phyloP scores from a whole-genome alignment of 2,797 vertebrate genomes.

The Esox masquinongy region DNA sequence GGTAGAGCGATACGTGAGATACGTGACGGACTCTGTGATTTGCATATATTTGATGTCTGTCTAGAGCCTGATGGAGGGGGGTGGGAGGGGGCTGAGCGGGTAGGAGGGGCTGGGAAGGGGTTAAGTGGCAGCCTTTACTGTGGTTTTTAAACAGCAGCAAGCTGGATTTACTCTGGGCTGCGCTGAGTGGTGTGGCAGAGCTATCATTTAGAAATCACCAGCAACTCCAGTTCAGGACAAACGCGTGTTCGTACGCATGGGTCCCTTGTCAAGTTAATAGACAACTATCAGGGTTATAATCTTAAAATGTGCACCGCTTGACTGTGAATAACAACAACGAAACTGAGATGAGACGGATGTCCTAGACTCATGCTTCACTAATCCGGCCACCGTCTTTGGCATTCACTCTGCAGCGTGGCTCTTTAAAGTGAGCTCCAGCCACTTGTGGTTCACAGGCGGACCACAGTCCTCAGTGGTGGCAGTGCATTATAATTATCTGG shows the following conservation, averaged over 20 bases:
- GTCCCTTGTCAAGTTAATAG: constrained; percentile 3
- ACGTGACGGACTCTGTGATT: constrained; percentile 58
- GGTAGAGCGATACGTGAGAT: constrained; percentile 24
- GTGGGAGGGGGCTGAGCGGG: constrained; percentile 54
- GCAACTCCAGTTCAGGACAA: constrained; percentile 41
- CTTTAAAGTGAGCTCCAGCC: not conserved
- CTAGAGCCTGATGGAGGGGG: constrained; percentile 56
- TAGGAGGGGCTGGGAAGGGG: constrained; percentile 35
- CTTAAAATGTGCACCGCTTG: constrained; percentile 3
- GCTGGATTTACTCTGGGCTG: constrained; percentile 70
- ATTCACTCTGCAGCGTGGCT: not conserved
- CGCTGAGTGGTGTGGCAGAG: constrained; percentile 57
- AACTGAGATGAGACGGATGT: not conserved
- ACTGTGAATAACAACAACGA: not conserved
- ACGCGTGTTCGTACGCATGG: constrained; percentile 14
- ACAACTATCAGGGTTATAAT: constrained; percentile 3
- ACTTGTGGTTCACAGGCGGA: not conserved
- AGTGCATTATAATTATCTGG: not conserved
- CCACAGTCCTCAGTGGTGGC: not conserved
- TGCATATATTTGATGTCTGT: constrained; percentile 67
- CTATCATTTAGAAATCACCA: constrained; percentile 72
- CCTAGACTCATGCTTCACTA: not conserved
- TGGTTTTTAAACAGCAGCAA: constrained; percentile 64
- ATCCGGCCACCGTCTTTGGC: not conserved
- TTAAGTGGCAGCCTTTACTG: constrained; percentile 69